Base-by-base conservation (phyloP, 2,888 invertebrate species). In the Heteromurus nitidus region DNA sequence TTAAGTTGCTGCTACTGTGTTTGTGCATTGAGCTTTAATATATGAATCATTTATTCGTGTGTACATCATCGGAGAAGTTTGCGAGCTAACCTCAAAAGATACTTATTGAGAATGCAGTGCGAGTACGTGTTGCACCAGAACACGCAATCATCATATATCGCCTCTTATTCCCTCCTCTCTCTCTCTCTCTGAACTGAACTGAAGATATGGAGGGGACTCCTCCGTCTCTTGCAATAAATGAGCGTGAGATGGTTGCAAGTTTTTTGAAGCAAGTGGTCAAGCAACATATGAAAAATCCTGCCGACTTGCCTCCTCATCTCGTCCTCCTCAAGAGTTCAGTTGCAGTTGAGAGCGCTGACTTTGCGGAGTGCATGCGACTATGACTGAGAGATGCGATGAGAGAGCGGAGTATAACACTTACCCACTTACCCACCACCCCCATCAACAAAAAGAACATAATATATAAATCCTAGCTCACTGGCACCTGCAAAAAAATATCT, bases 361-460 rank as follows among this genome's bases (percentile, higher is more conserved):
- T 62, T 47, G 72, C 47, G 16, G 55, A 55, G 24, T 22, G 20
- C 7, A 55, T 55, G 22, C 13, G 55, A 24, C 50, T 50, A n/a
- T n/a, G 50, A 5, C 50, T 13, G 50, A 30, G 24, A 24, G 24
- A 44, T 11, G 67, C 42, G 42, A 24, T 60, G 13, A 47, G 75
- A 36, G 67, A 75, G 67, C 73, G 53, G 30, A 55, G 42, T n/a
- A 70, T 76, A 77, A 60, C 77, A 77, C 77, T 77, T 77, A 77
- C 77, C 77, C 77, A 77, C 77, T 77, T 77, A 76, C 13, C 76
- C 60, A 68, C 26, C 65, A 18, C 26, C 67, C 75, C 30, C 31
- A 11, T 53, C 9, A 18, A 53, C 16, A 26, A n/a, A n/a, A n/a
- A n/a, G n/a, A n/a, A n/a, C n/a, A n/a, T n/a, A n/a, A 47, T n/a